Evolutionary conservation across 1,140 invertebrate species (phyloP), one percentile per base, ranked within the genome.

Genomic region (Pentalonia nigronervosa): DNA sequence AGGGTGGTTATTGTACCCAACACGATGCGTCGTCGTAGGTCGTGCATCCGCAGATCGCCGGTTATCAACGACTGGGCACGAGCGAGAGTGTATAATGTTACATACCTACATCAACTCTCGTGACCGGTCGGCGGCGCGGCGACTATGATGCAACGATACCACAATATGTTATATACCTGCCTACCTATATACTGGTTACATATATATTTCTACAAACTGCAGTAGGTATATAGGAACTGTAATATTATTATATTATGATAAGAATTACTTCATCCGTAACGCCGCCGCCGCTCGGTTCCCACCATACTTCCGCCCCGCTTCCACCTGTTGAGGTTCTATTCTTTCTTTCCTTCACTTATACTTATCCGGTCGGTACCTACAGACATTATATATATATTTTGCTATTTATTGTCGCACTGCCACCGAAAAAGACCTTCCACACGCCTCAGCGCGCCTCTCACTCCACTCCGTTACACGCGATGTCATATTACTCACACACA

Each of bases 191-290:
- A 41, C 41, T 41, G 41, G 41, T n/a, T n/a, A 34, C 17, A 76
- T 76, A 76, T 76, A n/a, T 67, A 67, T 67, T 67, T n/a, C 17
- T 76, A n/a, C n/a, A 76, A 76, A 17, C 60, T 76, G 14, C 60
- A 76, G 60, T 76, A 30, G 14, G n/a, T 3, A 76, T n/a, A 76
- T n/a, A 76, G 60, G 60, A 76, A n/a, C 60, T 76, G 17, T n/a
- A 76, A 20, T 76, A 34, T 76, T 76, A 76, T 76, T 67, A 30
- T 67, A 67, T n/a, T 76, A 76, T 76, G 60, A 76, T 76, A 76
- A 76, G 60, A n/a, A 34, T 76, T 76, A 76, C 60, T n/a, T 76
- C 60, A 76, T 76, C n/a, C 60, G 60, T n/a, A 67, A 67, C 60
- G 60, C n/a, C 56, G 14, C 60, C 14, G 60, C 30, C 4, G 60